These are phyloP conservation scores for Rhabdophis nuchalis DNA, from an alignment of 2,797 vertebrate species.

Conservation along the genomic window DNA sequence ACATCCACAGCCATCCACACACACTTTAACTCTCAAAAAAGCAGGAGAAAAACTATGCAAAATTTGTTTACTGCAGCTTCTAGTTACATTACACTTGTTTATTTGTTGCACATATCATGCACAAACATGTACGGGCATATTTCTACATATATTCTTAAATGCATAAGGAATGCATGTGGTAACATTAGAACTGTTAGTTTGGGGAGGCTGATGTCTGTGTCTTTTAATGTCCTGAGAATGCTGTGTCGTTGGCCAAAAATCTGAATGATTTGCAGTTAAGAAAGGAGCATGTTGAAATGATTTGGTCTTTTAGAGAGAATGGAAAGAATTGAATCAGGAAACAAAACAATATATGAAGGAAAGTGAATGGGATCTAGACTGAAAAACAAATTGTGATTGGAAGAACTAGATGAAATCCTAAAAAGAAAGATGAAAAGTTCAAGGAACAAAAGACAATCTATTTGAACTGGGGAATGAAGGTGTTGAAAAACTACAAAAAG, in stretches of 20 bases:
- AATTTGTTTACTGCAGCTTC: background rate
- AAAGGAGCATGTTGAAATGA: background rate
- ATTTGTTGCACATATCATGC: background rate
- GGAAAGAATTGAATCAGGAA: background rate
- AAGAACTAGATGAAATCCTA: background rate
- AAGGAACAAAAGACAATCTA: background rate
- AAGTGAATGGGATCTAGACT: background rate
- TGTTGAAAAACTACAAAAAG: background rate
- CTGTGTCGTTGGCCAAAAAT: background rate
- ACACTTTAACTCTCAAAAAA: background rate
- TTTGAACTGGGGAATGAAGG: background rate
- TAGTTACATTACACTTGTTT: background rate
- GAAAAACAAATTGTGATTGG: background rate
- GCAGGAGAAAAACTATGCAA: background rate
- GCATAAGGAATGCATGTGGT: background rate
- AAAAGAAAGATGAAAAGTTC: background rate
- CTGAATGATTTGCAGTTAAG: background rate
- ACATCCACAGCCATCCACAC: background rate
- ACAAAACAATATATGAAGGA: background rate
- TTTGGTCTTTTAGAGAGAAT: background rate
- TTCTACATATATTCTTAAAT: background rate
- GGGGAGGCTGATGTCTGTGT: background rate
- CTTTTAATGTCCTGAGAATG: background rate
- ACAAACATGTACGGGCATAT: background rate
- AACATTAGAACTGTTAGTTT: background rate